These are phyloP conservation scores for Fukomys damarensis DNA, from an alignment of 2,113 vertebrate genomes.

Conservation along the genomic window DNA sequence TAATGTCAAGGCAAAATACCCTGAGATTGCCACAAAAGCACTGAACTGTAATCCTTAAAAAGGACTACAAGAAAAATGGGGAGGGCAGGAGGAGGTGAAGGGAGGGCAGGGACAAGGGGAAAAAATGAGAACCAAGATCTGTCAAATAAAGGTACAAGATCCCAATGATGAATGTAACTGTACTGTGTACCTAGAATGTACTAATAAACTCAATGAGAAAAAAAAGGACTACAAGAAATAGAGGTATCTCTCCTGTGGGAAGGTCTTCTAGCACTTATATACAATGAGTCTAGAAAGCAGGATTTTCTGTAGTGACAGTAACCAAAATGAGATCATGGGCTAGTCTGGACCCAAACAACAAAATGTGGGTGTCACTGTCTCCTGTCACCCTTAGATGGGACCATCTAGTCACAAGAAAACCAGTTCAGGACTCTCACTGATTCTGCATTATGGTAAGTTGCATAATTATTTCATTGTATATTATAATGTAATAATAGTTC, in stretches of 20 bases:
- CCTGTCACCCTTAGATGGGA: background rate
- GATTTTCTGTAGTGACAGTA: background rate
- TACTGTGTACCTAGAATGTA: no score
- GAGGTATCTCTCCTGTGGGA: background rate
- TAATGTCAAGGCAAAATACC: background rate
- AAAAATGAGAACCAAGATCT: no score
- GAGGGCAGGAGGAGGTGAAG: no score
- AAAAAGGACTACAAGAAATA: background rate
- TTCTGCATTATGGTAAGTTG: background rate
- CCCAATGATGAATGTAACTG: no score
- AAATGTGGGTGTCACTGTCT: background rate
- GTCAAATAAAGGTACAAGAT: no score
- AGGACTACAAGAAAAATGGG: background rate
- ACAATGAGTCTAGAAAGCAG: background rate
- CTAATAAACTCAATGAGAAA: no score
- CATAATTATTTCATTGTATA: background rate
- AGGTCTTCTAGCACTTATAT: background rate
- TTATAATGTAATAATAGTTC: background rate
- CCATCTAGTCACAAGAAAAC: background rate
- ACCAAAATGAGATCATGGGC: background rate
- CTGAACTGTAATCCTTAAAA: background rate
- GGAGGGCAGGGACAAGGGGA: no score
- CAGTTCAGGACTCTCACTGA: background rate
- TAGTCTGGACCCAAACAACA: background rate
- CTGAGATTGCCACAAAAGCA: background rate